Evolutionary conservation across 2,888 invertebrate genomes (phyloP), one percentile per base, ranked within the genome.

Genomic region (Drosophila niveifrons): DNA sequence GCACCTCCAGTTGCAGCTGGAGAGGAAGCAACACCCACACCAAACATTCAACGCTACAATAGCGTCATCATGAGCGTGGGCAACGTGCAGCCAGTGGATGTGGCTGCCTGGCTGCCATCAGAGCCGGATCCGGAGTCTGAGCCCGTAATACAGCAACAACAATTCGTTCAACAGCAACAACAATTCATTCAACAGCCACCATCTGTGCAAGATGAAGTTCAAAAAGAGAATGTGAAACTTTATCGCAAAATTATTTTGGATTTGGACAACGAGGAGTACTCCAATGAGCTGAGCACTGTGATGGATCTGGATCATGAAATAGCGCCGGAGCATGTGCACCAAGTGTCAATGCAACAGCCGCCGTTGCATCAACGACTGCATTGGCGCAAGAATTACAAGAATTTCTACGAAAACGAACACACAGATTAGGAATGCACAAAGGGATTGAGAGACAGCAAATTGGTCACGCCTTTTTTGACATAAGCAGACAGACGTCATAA

Each of bases 311-410:
- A 78, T 2, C 69, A 72, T 10, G 44, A 72, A 4, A 52, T 70
- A 29, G 29, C 64, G 2, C 3, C 51, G 1, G 9, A 9, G 0
- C 46, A 66, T 43, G 70, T 48, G 10, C 62, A 62, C 10, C 44
- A 62, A 4, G 55, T 17, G 4, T 13, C 51, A 6, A 17, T 48
- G 31, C 62, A 41, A 8, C 71, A 64, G 13, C 64, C 74, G 1
- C 64, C 74, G 1, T 47, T 51, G n/a, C 73, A 68, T 41, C 57
- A 69, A 11, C 62, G 56, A 17, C 31, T 55, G 10, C 63, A 94
- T 76, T 94, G 94, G 94, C 91, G 94, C 44, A 92, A 93, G 75
- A 92, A 89, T 63, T 91, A 89, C 57, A 91, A 91, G 75, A 80
- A 82, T 57, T 89, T 69, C 10, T 88, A 85, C 29, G 86, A 75